Evolutionary conservation across 2,888 invertebrate genomes (phyloP), one percentile per base, ranked within the genome.

Genomic region (Pogonocherus hispidulus): DNA sequence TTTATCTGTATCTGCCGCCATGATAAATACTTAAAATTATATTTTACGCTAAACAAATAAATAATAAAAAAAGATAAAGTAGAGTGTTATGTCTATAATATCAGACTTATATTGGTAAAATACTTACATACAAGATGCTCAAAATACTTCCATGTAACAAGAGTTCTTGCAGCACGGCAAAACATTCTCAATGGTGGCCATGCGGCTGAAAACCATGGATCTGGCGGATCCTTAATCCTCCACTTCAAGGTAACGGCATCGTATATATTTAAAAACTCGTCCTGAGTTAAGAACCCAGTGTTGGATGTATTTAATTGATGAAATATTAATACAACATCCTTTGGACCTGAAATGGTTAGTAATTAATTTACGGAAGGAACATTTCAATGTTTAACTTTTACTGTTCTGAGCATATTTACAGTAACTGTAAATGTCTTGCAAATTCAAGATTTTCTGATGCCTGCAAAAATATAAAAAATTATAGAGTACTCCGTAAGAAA

Each of bases 241-340:
- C 95, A 96, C 70, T 90, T 89, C 57, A 95, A 86, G 70, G 91
- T 90, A 57, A 90, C 89, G 60, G 92, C 90, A 73, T 95, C 94
- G 80, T 92, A 93, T 56, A 93, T 87, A 20, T 88, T 86, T 66
- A 90, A 87, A 85, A 96, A 96, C 85, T 95, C 94, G 16, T 91
- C 89, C 63, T 91, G 86, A 8, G 89, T 89, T 27, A 96, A 85
- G 1, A 88, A 87, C 1, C 94, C 94, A 5, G 88, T 88, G 3
- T 88, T 88, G 0, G 91, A 90, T 35, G 87, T 86, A 84, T 95
- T 94, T 74, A 96, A 86, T 68, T 93, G 91, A 82, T 93, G 92
- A 86, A 94, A 96, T 88, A 93, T 92, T 72, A 96, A 86, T 78
- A 94, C 91, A 5, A 93, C 90, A 82, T 95, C 94, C 71, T 91